These are phyloP conservation scores for Acanthurus lineatus DNA, from an alignment of 2,797 vertebrate genomes.

Conservation along the genomic window DNA sequence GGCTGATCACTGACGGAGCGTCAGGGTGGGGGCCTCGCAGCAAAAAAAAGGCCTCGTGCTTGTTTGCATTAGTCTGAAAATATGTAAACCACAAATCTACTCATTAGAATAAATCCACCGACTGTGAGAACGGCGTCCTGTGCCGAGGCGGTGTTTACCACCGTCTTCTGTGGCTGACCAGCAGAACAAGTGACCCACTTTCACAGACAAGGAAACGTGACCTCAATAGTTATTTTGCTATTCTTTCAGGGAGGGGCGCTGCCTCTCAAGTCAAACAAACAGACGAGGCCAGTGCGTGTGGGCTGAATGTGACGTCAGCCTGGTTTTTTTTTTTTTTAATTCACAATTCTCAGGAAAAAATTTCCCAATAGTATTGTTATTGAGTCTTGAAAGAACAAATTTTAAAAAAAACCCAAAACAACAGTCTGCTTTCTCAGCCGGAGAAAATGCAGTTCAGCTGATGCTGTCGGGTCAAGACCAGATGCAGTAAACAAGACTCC, in stretches of 20 bases:
- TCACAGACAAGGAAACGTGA: slow-evolving; percentile 72
- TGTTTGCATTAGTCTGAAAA: slow-evolving; percentile 26
- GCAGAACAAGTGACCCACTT: slow-evolving; percentile 79
- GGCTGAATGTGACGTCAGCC: slow-evolving; percentile 10
- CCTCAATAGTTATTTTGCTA: slow-evolving; percentile 76
- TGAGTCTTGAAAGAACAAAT: not conserved
- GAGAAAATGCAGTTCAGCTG: slow-evolving; percentile 39
- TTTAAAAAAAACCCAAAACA: slow-evolving; percentile 2
- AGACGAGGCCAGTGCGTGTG: slow-evolving; percentile 19
- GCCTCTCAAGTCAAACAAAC: slow-evolving; percentile 66
- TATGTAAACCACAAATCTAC: not conserved
- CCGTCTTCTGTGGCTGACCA: slow-evolving; percentile 55
- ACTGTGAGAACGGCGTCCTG: slow-evolving; percentile 1
- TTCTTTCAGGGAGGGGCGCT: slow-evolving; percentile 59
- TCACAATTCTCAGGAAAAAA: slow-evolving; percentile 14
- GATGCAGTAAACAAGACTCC: slow-evolving; percentile 18
- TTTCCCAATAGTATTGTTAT: slow-evolving; percentile 25
- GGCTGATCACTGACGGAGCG: slow-evolving; percentile 18
- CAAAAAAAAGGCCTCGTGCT: not conserved
- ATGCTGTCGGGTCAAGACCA: slow-evolving; percentile 10
- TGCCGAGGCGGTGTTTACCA: slow-evolving; percentile 54
- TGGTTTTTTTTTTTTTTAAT: no score
- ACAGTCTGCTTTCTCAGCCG: slow-evolving; percentile 26
- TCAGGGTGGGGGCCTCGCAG: not conserved
- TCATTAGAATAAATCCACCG: not conserved